Percentiles rank a stretch among this genome's conserved stretches.
Conservation (phyloP, 2,888 invertebrate genomes). For the Caenorhabditis doughertyi region DNA sequence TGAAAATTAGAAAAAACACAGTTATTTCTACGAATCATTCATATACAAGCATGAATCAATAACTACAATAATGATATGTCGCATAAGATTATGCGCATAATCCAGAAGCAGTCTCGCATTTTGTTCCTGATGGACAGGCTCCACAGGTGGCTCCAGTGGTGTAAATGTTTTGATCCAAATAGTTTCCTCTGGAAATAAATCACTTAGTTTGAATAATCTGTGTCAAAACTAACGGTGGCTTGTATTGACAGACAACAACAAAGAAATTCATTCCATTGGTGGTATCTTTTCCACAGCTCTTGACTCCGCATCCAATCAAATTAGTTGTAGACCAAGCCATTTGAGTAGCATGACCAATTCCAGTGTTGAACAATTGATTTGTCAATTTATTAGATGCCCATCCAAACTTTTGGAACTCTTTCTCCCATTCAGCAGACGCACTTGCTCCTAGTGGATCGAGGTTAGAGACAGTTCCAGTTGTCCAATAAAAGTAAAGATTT, state of each 20-base stretch:
- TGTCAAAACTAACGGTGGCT: slow-evolving; percentile 12
- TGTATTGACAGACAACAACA: slow-evolving; percentile 34
- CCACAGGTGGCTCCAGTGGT: slow-evolving; percentile 17
- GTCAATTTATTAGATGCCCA: slow-evolving; percentile 49
- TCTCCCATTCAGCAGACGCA: slow-evolving; percentile 38
- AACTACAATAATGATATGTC: too few relatives aligned
- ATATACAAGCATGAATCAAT: not conserved
- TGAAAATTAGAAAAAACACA: too few relatives aligned
- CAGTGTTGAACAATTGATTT: slow-evolving; percentile 19
- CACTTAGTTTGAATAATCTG: not conserved
- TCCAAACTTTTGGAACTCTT: slow-evolving; percentile 58
- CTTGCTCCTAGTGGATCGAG: slow-evolving; percentile 5
- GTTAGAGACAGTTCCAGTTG: not conserved
- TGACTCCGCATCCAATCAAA: slow-evolving; percentile 60
- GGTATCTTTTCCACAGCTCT: slow-evolving; percentile 40
- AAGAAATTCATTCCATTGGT: slow-evolving; percentile 18
- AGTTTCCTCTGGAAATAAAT: slow-evolving; percentile 36
- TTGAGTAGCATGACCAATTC: slow-evolving; percentile 65
- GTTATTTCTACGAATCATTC: too few relatives aligned
- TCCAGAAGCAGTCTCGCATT: slow-evolving; percentile 24
- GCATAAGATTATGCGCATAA: slow-evolving; percentile 28
- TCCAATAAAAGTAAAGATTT: slow-evolving; percentile 33
- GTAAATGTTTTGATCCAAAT: slow-evolving; percentile 20
- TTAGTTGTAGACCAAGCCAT: slow-evolving; percentile 54
- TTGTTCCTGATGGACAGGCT: slow-evolving; percentile 23